phyloP scores from a whole-genome alignment of 2,113 vertebrate genomes.

The Rhinoderma darwinii region DNA sequence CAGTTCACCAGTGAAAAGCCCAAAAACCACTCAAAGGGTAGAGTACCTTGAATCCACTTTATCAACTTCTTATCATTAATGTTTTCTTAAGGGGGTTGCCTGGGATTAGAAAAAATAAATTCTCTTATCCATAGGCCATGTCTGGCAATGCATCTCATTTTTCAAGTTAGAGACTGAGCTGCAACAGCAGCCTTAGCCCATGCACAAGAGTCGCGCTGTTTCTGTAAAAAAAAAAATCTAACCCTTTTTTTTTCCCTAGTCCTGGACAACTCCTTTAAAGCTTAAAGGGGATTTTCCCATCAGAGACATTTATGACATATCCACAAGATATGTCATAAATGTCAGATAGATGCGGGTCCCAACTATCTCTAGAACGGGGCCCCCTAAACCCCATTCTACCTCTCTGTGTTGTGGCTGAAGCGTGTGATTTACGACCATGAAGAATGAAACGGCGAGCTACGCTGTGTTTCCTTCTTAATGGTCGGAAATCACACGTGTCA shows the following conservation, averaged over 20 bases:
- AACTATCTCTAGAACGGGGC: too few species aligned
- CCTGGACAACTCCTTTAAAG: not conserved
- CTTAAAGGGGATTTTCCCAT: not conserved
- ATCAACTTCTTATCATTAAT: not conserved
- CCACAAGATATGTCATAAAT: too few species aligned
- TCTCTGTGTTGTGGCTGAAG: too few species aligned
- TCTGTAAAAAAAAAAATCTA: not conserved
- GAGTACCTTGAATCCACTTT: conserved; percentile 69
- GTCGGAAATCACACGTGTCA: too few species aligned
- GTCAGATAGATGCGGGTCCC: too few species aligned
- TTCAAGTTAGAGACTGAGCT: not conserved
- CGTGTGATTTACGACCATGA: too few species aligned
- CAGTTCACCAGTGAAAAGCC: conserved; percentile 83
- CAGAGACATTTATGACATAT: too few species aligned
- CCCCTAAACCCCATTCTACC: too few species aligned
- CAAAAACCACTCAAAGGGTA: conserved; percentile 86
- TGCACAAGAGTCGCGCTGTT: not conserved
- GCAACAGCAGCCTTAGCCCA: not conserved
- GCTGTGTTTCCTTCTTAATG: too few species aligned
- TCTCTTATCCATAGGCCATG: not conserved
- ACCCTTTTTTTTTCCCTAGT: not conserved
- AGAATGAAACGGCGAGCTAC: too few species aligned
- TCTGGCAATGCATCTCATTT: not conserved
- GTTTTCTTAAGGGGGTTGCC: not conserved
- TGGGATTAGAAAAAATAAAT: not conserved